A percentile compares a stretch with the other conserved stretches of the same genome.
These are phyloP conservation scores for Idaea dimidiata DNA, from an alignment of 2,888 invertebrate genomes.

Conservation along the genomic window DNA sequence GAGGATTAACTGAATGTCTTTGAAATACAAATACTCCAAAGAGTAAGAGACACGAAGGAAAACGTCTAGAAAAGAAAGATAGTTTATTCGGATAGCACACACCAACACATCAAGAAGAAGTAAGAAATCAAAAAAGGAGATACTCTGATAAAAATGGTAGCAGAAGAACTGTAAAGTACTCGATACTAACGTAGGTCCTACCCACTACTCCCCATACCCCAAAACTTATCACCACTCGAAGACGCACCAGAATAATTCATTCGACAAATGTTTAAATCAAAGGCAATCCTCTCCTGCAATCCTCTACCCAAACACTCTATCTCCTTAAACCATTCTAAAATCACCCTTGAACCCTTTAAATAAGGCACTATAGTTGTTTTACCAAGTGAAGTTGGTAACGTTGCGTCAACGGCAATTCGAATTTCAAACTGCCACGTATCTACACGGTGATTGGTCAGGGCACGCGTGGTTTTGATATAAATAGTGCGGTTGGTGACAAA, in stretches of 20 bases:
- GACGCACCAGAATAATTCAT: conserved; percentile 74
- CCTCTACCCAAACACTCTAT: conserved; percentile 10
- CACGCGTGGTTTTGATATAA: conserved; percentile 71
- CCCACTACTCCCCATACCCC: background rate
- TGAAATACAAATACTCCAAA: too few relatives aligned
- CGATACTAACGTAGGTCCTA: background rate
- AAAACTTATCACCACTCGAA: conserved; percentile 57
- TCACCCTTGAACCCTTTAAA: conserved; percentile 19
- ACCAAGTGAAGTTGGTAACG: conserved; percentile 34
- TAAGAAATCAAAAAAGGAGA: too few relatives aligned
- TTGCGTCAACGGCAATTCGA: conserved; percentile 59
- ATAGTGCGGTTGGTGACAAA: conserved; percentile 68
- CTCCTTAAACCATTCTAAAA: conserved; percentile 20
- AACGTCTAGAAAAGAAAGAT: too few relatives aligned
- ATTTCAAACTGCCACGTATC: conserved; percentile 76
- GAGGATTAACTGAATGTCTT: too few relatives aligned
- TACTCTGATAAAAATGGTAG: too few relatives aligned
- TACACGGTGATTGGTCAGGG: conserved; percentile 74
- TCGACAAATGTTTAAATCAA: conserved; percentile 77
- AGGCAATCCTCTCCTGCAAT: conserved; percentile 53
- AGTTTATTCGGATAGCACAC: too few relatives aligned
- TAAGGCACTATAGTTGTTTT: conserved; percentile 21
- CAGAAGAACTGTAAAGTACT: background rate
- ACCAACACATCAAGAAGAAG: too few relatives aligned
- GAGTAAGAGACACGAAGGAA: too few relatives aligned